These are phyloP conservation scores for Ellobium chinense DNA, from an alignment of 2,888 invertebrate species.

Conservation along the genomic window DNA sequence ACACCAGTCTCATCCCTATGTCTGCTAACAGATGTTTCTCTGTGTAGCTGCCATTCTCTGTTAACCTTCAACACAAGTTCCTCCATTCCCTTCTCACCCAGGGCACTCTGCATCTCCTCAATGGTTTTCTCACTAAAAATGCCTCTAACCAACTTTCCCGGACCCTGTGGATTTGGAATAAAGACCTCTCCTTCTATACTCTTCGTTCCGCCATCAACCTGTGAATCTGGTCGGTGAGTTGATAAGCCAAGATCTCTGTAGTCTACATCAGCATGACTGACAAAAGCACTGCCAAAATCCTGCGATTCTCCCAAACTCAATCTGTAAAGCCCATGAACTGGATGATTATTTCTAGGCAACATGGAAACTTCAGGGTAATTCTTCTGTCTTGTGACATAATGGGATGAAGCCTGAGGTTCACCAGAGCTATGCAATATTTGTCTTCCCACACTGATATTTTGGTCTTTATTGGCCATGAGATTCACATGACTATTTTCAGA, in stretches of 20 bases:
- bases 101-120: conserved; percentile 26
- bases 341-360: background rate
- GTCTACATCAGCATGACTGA: conserved; percentile 13
- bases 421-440: background rate
- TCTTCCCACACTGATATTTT: background rate
- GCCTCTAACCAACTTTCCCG: conserved; percentile 3
- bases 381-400: background rate
- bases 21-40: background rate
- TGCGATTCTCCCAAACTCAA: background rate
- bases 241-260: conserved; percentile 61
- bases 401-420: background rate
- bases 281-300: background rate
- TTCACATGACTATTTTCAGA: background rate
- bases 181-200: background rate
- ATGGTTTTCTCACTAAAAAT: conserved; percentile 27
- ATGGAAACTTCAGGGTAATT: background rate
- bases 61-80: conserved; percentile 22
- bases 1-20: background rate
- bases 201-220: background rate
- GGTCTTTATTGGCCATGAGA: background rate
- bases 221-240: conserved; percentile 65
- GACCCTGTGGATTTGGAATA: background rate
- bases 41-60: conserved; percentile 12
- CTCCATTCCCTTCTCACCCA: conserved; percentile 30
- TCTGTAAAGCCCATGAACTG: background rate